Conservation (phyloP, 1,140 invertebrate genomes). For the Odontomachus brunneus region DNA sequence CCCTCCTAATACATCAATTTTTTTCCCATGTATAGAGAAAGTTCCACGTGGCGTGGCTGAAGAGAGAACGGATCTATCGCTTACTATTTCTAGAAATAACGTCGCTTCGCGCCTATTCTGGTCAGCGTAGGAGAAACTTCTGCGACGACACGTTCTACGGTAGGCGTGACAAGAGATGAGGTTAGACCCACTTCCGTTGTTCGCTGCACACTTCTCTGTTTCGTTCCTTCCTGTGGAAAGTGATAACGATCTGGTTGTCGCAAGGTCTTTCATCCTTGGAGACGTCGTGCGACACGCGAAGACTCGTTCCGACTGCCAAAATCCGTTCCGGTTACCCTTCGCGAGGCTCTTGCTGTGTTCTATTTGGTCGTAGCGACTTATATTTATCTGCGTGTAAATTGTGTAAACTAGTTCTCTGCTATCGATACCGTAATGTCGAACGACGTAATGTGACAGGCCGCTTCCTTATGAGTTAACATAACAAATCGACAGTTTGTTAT, state of each 20-base stretch:
- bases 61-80: background rate
- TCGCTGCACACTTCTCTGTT: background rate
- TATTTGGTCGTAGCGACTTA: no score
- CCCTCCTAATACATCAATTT: background rate
- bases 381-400: background rate
- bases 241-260: background rate
- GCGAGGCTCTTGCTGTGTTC: no score
- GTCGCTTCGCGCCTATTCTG: background rate
- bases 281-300: background rate
- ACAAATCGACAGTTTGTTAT: background rate
- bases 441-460: no score
- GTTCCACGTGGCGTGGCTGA: background rate
- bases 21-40: background rate
- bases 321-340: no score
- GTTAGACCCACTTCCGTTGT: background rate
- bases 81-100: background rate
- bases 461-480: background rate
- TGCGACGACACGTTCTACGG: background rate
- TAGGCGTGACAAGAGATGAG: background rate
- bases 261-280: background rate
- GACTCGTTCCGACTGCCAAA: background rate
- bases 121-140: background rate
- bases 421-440: background rate
- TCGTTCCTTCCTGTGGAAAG: background rate
- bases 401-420: background rate